These are phyloP conservation scores for Micronycteris hirsuta DNA, from an alignment of 2,113 vertebrate species.

Conservation along the genomic window DNA sequence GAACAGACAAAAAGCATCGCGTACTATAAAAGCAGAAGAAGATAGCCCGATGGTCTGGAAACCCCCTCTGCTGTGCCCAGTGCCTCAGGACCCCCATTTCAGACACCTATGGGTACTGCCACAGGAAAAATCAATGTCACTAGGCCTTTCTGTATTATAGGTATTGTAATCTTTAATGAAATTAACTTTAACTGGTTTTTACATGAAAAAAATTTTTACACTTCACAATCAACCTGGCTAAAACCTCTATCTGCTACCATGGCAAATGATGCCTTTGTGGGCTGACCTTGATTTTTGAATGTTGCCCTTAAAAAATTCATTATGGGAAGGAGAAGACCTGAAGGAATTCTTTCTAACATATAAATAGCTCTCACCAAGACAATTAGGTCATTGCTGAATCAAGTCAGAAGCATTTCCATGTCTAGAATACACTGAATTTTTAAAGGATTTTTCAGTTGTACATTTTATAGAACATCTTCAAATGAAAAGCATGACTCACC, in stretches of 20 bases:
- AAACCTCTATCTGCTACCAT: neutral
- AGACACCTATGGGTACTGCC: neutral
- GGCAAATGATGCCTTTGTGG: conserved; percentile 50
- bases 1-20: neutral
- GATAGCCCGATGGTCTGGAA: neutral
- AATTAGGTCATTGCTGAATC: conserved; percentile 66
- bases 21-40: neutral
- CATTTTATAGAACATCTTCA: conserved; percentile 23
- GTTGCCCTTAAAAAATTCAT: conserved; percentile 62
- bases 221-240: conserved; percentile 14
- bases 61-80: neutral
- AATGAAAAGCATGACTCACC: neutral
- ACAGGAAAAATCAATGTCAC: neutral
- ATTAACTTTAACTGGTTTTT: conserved; percentile 18
- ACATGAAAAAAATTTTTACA: neutral
- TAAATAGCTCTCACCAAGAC: conserved; percentile 65
- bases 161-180: neutral
- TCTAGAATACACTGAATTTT: conserved; percentile 34
- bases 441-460: neutral
- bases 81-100: neutral
- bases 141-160: neutral
- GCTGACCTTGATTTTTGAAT: conserved; percentile 67
- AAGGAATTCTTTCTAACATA: conserved; percentile 51
- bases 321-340: conserved; percentile 42
- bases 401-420: conserved; percentile 25